Base-by-base conservation (phyloP, 2,113 vertebrate genomes). In the Notarius quadriscutis region DNA sequence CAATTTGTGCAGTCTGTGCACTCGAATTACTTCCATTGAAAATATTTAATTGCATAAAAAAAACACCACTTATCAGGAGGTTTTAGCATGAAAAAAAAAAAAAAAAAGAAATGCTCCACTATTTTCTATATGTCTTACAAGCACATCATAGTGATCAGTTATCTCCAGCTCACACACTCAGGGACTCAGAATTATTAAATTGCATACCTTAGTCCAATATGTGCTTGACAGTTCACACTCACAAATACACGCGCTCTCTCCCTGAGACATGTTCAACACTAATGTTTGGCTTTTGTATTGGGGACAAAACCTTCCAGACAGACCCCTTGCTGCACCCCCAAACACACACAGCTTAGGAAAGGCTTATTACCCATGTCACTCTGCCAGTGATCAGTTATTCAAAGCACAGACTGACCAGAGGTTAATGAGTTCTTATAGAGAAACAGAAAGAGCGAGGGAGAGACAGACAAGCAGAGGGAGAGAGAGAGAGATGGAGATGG, bases 331-430 rank as follows among this genome's bases (percentile, higher is more conserved):
- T 34, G 17, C 77, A 79, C 12, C 74, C 74, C 75, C 78, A 71
- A 30, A 85, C 53, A 82, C 12, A 87, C 69, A 90, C 84, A 91
- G 80, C 83, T 74, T 77, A 75, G 74, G 10, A 74, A 57, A 78
- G 81, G 87, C 89, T 87, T 84, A 93, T 91, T 88, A 86, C 88
- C 84, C 83, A 81, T 85, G 80, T n/a, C 55, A 86, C 63, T 87
- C 86, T 86, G 86, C 86, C 83, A 87, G 34, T 85, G 80, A 85
- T 86, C 78, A 58, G 72, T 83, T 88, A 80, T 89, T 90, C 69
- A 87, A 81, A 65, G 77, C 83, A 89, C 65, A 87, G 87, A 83
- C 79, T 57, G 57, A 77, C 72, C 63, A 84, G 81, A 88, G 87
- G 91, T 89, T 91, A 88, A 88, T 85, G 87, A 87, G 87, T 87